These are phyloP conservation scores for Macrosiphum euphorbiae DNA, from an alignment of 2,888 invertebrate species.

Conservation along the genomic window DNA sequence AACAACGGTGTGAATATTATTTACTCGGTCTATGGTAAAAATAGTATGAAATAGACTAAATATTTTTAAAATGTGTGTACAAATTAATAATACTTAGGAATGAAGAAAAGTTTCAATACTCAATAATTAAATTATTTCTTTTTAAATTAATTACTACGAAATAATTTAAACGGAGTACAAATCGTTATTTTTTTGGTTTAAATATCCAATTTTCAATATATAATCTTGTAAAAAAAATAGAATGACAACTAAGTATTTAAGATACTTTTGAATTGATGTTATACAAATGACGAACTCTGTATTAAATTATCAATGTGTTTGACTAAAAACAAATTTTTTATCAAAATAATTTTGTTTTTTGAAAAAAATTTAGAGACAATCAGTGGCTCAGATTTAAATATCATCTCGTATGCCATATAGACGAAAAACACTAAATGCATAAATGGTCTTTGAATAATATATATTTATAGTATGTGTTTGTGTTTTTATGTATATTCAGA, in stretches of 20 bases:
- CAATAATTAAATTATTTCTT: not conserved
- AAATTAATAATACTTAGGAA: not conserved
- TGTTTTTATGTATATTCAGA: not conserved
- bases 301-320: not conserved
- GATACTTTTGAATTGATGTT: not conserved
- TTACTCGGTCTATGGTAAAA: not conserved
- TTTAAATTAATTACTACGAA: not conserved
- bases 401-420: not conserved
- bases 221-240: not conserved
- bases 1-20: not conserved
- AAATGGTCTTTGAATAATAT: not conserved
- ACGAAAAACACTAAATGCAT: not conserved
- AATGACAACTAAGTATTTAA: not conserved
- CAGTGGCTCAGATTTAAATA: not conserved
- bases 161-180: not conserved
- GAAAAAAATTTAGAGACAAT: not conserved
- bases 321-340: not conserved
- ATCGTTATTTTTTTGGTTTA: not conserved
- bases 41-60: not conserved
- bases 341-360: not conserved
- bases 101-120: not conserved
- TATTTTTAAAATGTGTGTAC: not conserved
- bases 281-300: not conserved
- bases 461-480: not conserved
- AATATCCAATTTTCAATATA: not conserved